These are phyloP conservation scores for Pycnonotus jocosus DNA, from an alignment of 2,113 vertebrate species.

Conservation along the genomic window DNA sequence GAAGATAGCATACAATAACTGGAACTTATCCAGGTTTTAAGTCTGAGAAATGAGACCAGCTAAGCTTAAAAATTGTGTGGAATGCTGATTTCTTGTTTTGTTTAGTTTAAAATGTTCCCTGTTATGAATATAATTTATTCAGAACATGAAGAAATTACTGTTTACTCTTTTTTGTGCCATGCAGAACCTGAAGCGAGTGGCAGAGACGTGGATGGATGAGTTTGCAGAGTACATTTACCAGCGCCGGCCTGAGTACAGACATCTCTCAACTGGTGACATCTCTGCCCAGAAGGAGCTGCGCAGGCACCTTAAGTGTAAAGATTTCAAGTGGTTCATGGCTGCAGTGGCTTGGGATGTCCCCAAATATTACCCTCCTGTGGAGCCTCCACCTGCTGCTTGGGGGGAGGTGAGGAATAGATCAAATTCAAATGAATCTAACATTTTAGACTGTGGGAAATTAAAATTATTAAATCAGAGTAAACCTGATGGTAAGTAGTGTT, in stretches of 20 bases:
- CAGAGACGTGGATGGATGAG: slow-evolving; percentile 92
- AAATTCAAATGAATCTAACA: neutral
- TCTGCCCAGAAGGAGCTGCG: slow-evolving; percentile 85
- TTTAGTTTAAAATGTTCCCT: neutral
- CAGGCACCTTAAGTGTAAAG: slow-evolving; percentile 86
- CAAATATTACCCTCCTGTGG: slow-evolving; percentile 87
- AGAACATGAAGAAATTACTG: neutral
- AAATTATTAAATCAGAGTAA: neutral
- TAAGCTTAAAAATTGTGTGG: neutral
- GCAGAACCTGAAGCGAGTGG: slow-evolving; percentile 88
- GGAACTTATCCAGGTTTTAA: neutral
- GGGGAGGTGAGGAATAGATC: slow-evolving; percentile 78
- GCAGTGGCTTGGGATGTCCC: slow-evolving; percentile 88
- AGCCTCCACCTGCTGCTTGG: slow-evolving; percentile 85
- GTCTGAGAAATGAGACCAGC: neutral
- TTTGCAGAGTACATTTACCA: slow-evolving; percentile 89
- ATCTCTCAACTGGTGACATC: slow-evolving; percentile 86
- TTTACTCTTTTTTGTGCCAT: neutral
- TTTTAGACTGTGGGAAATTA: neutral
- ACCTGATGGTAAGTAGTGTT: neutral
- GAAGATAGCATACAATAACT: neutral
- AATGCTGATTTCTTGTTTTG: neutral
- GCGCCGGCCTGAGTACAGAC: slow-evolving; percentile 84
- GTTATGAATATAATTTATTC: neutral
- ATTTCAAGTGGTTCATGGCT: slow-evolving; percentile 91